Base-by-base conservation (phyloP, 2,888 invertebrate genomes). In the Trachelus tabidus region DNA sequence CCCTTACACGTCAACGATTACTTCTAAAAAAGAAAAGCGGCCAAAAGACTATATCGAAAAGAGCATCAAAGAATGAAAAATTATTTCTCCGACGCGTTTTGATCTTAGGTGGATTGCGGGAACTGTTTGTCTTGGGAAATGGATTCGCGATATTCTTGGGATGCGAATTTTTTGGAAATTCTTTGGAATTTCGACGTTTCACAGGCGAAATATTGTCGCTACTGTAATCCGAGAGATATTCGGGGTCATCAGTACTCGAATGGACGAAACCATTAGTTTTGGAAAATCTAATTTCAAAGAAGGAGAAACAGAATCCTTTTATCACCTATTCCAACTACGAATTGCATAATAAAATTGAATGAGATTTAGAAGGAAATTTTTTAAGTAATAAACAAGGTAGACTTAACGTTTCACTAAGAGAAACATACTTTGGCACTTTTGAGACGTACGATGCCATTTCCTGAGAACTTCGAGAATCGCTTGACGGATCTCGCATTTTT, bases 21-120 rank as follows among this genome's bases (percentile, higher is more conserved):
- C 84, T 73, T 56, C 85, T 84, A 30, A 89, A 74, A 56, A 89
- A 87, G 56, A 88, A 75, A 23, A 88, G 85, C 12, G 89, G 89
- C 89, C 89, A 89, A 73, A 88, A 89, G 73, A 89, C 84, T 30
- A 89, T 89, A 71, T 89, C 89, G 69, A 88, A 88, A 31, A 89
- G 84, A 4, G 87, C 83, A 56, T 83, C 81, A 34, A 89, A 82
- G 56, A 89, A 89, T 1, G 86, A 85, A 76, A 83, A 83, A n/a
- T 37, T 37, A 23, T 56, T 56, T 56, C 77, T 81, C 56, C 75
- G 73, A 12, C 77, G 76, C 1, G 81, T 69, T 79, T 75, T 81
- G 40, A 79, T 75, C 75, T 75, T 80, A 31, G 77, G 75, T 75
- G 73, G 73, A 68, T 33, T 73, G 31, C 73, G 40, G 75, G 69